Conservation (phyloP, 2,797 vertebrate genomes). For the Betta splendens region DNA sequence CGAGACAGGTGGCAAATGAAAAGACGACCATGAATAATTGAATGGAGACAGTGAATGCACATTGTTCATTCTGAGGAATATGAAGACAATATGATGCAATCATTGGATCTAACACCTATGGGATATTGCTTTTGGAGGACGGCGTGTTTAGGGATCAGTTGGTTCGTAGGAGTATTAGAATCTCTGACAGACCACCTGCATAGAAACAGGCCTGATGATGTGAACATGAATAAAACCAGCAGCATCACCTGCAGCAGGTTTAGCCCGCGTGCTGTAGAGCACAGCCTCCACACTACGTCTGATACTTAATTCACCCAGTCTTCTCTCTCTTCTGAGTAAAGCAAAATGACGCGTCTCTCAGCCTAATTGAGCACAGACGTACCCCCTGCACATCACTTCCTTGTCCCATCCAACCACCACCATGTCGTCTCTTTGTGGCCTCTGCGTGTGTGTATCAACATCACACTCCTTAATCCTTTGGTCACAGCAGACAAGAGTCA, state of each 20-base stretch:
- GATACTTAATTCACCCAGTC: too few relatives aligned
- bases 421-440: not conserved
- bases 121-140: too few relatives aligned
- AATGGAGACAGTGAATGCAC: not conserved
- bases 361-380: not conserved
- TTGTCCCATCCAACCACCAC: not conserved
- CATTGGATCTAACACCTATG: not conserved
- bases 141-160: too few relatives aligned
- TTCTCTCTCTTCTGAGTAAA: not conserved
- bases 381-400: not conserved
- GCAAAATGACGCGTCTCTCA: fast-evolving
- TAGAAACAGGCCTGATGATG: too few relatives aligned
- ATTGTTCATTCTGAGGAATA: not conserved
- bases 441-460: not conserved
- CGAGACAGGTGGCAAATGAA: not conserved
- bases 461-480: not conserved
- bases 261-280: too few relatives aligned
- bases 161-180: too few relatives aligned
- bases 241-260: too few relatives aligned
- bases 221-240: too few relatives aligned
- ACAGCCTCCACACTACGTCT: not conserved
- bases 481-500: not conserved
- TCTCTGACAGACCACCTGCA: too few relatives aligned
- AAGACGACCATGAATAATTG: not conserved
- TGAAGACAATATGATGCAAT: not conserved